Conservation (phyloP, 2,113 vertebrate genomes). For the Myotis brandtii region DNA sequence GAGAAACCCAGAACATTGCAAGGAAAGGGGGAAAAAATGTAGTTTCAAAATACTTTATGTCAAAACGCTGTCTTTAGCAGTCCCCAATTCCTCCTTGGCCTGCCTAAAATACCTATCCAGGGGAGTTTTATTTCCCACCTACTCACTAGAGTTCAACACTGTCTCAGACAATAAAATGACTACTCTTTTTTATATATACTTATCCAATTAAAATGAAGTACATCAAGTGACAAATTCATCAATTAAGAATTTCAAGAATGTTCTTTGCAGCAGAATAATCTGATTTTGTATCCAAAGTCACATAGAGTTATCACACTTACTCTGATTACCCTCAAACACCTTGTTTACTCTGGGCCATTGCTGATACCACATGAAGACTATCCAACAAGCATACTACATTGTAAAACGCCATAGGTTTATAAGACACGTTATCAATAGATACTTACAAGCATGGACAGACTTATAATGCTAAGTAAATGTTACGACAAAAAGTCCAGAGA, state of each 20-base stretch:
- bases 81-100: neutral
- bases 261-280: conserved; percentile 5
- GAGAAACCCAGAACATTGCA: conserved; percentile 9
- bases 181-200: neutral
- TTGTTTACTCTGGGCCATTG: neutral
- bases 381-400: neutral
- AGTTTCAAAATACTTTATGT: conserved; percentile 22
- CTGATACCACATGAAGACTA: neutral
- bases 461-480: neutral
- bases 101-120: conserved; percentile 7
- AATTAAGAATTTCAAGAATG: conserved; percentile 19
- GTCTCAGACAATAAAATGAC: conserved; percentile 39
- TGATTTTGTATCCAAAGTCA: conserved; percentile 31
- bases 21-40: neutral
- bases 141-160: neutral
- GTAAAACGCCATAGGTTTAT: neutral
- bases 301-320: neutral
- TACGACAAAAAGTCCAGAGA: neutral
- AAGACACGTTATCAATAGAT: neutral
- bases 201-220: conserved; percentile 11
- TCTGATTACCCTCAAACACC: neutral
- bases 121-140: neutral
- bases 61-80: conserved; percentile 32
- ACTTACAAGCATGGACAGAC: neutral
- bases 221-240: conserved; percentile 34